A percentile compares a stretch with the other conserved stretches of the same genome.
phyloP scores from a whole-genome alignment of 2,888 invertebrate genomes.

The Pachymerium ferrugineum region DNA sequence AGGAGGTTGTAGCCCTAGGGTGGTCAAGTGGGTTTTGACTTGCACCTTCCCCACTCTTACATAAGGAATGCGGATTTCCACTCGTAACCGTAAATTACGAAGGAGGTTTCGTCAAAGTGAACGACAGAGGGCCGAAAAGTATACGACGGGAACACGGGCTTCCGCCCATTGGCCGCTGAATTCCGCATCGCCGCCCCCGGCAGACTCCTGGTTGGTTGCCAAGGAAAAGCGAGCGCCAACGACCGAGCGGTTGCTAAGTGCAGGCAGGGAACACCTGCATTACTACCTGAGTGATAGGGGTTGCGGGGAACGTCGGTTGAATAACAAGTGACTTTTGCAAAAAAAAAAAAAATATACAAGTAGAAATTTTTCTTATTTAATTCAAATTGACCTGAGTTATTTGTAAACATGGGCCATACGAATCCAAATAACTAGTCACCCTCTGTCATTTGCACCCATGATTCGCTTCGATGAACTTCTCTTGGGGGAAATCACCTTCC shows the following conservation, averaged over 20 bases:
- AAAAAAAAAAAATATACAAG: not conserved
- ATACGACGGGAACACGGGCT: not conserved
- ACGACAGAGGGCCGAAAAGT: not conserved
- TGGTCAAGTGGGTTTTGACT: not conserved
- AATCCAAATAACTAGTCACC: not conserved
- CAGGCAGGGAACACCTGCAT: not conserved
- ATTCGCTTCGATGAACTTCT: not conserved
- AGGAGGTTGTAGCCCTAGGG: not conserved
- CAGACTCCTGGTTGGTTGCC: not conserved
- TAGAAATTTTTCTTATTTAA: not conserved
- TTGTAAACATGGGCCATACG: not conserved
- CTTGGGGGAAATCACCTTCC: not conserved
- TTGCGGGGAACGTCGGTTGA: not conserved
- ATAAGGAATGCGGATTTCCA: not conserved
- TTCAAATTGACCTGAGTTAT: not conserved
- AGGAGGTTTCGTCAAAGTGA: not conserved
- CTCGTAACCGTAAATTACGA: not conserved
- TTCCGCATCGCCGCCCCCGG: not conserved
- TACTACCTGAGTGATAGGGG: not conserved
- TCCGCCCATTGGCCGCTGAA: not conserved
- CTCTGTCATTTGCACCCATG: not conserved
- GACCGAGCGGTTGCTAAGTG: not conserved
- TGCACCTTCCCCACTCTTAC: not conserved
- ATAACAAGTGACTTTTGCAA: not conserved
- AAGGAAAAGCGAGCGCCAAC: not conserved